Evolutionary conservation across 2,113 vertebrate genomes (phyloP).

Genomic region (Sturnira hondurensis): DNA sequence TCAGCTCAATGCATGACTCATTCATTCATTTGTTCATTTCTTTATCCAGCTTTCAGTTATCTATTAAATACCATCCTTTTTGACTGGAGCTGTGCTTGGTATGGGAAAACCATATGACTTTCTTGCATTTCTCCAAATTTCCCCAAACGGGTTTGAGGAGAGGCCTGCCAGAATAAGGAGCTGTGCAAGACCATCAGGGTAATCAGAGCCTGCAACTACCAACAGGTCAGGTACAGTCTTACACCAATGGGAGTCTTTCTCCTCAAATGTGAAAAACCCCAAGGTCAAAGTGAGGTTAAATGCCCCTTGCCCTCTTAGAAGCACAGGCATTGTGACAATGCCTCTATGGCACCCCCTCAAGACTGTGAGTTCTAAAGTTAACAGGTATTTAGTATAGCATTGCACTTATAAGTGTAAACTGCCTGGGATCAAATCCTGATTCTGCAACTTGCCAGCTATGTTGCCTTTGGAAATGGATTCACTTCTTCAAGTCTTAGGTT

Average conservation of each 20-base stretch:
- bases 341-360: neutral
- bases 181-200: neutral
- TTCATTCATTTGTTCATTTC: neutral
- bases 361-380: neutral
- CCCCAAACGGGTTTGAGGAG: neutral
- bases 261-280: neutral
- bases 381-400: neutral
- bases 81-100: neutral
- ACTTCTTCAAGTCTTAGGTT: neutral
- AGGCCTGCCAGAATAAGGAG: neutral
- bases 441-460: neutral
- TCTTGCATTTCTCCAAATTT: neutral
- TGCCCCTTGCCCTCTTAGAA: neutral
- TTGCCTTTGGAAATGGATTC: neutral
- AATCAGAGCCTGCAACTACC: neutral
- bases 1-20: neutral
- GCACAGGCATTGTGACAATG: neutral
- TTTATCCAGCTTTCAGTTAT: neutral
- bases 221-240: neutral
- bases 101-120: neutral
- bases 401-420: neutral
- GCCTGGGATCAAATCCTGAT: neutral
- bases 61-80: neutral
- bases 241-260: neutral
- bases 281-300: neutral